Evolutionary conservation across 2,888 invertebrate species (phyloP), one percentile per base, ranked within the genome.

Genomic region (Hipparchia semele): DNA sequence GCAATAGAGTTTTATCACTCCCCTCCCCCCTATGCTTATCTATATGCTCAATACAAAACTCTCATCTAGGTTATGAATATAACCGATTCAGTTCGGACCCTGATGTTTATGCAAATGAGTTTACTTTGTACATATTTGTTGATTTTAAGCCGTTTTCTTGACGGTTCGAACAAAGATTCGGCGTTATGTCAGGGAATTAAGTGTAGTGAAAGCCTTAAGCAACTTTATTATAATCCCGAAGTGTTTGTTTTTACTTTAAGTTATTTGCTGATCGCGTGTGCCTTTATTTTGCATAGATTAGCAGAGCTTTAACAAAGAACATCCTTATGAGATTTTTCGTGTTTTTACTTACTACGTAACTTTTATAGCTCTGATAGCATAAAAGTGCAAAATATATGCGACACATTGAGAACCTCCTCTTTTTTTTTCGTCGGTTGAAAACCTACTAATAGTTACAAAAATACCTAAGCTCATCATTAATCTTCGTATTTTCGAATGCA

Each of bases 1-100:
- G 87, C 85, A 83, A 87, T 89, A 91, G 87, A 91, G 91, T 94
- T 94, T 93, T 94, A 94, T 94, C 84, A 80, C 79, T 83, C 86
- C 89, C 92, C 79, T 73, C 92, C 92, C 88, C 88, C 90, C 75
- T 71, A 45, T 78, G 73, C 79, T 75, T 80, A 80, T 84, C 84
- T 84, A 83, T 84, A 83, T 84, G 82, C 81, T 82, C 83, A 77
- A 79, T 77, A 79, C 83, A 77, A 79, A 78, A 78, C 83, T 83
- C 83, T 85, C 88, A 86, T 86, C 87, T 90, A 83, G 88, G 89
- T 88, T 88, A 86, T 85, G 85, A 88, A 84, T 81, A 84, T 82
- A 84, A 86, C 85, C 83, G 83, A 83, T 82, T 87, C 82, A 87
- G 82, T 86, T 85, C 86, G 79, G 75, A 86, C 88, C 85, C 82